Evolutionary conservation across 1,140 invertebrate genomes (phyloP).

Genomic region (Eumaeus atala): DNA sequence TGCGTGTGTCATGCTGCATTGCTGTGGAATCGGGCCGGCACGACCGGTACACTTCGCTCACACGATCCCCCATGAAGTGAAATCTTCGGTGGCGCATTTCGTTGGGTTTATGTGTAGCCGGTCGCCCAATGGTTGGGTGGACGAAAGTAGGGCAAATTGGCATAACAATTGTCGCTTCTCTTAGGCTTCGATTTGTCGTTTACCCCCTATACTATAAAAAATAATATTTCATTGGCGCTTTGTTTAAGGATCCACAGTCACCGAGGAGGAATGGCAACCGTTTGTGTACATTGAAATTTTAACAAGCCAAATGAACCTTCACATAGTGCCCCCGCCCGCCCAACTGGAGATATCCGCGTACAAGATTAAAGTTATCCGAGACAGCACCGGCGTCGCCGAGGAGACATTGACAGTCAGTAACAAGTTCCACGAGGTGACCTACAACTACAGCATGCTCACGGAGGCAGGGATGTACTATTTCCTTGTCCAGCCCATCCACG

Average conservation of each 20-base stretch:
- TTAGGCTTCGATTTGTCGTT: too few species aligned
- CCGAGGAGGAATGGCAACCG: constrained; percentile 51
- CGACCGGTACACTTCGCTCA: too few species aligned
- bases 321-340: constrained; percentile 48
- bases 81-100: too few species aligned
- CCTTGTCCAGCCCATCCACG: constrained; percentile 45
- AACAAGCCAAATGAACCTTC: constrained; percentile 39
- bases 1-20: too few species aligned
- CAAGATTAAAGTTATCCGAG: constrained; percentile 43
- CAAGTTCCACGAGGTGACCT: constrained; percentile 39
- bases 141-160: too few species aligned
- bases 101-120: too few species aligned
- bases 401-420: constrained; percentile 34
- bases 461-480: constrained; percentile 46
- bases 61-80: background rate
- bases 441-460: constrained; percentile 43
- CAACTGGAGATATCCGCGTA: constrained; percentile 45
- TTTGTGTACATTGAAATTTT: constrained; percentile 60
- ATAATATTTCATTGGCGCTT: constrained; percentile 4
- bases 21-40: too few species aligned
- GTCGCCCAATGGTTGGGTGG: too few species aligned
- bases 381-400: constrained; percentile 29
- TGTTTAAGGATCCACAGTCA: constrained; percentile 41
- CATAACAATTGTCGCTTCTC: too few species aligned
- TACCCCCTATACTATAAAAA: background rate